Evolutionary conservation across 2,888 invertebrate species (phyloP), one percentile per base, ranked within the genome.

Genomic region (Pristionchus fissidentatus): DNA sequence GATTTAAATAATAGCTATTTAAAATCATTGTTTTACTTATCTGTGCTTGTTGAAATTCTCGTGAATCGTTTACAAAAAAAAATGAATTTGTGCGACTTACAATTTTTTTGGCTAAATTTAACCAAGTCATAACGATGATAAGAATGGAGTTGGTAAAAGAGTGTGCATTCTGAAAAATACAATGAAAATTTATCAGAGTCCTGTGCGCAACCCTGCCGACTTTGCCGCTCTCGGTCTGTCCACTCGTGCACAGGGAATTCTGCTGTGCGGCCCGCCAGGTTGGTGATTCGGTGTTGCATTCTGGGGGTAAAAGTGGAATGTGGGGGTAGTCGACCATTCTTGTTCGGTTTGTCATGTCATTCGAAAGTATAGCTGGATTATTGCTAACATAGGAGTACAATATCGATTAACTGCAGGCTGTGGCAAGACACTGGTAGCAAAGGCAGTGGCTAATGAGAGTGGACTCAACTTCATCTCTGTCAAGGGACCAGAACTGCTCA

Each of bases 391-490:
- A 15, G 66, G 8, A 62, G 26, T 73, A 35, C 38, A 26, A 38
- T 43, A 79, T 2, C 13, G n/a, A 22, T 98, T 10, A 97, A 97
- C 26, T 92, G 91, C 87, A 83, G 83, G 83, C 19, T 83, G 77
- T 41, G 92, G 93, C 78, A 99, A 99, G 94, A 99, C 99, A 0
- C 94, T 99, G 43, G 93, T 99, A 81, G 99, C 98, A 1, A 99
- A 99, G 94, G 99, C 98, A 38, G 95, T 99, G 57, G 98, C 99
- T 0, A 98, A 98, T 93, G 98, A 99, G 93, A 97, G 98, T 57
- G 97, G 97, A 49, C 96, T 99, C 60, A 99, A 98, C 93, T 99
- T 99, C 90, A 97, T 99, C 90, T 97, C 97, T 10, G 97, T 99
- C 0, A 99, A 98, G 94, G 99, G 99, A 26, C 98, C 99, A 0